Evolutionary conservation across 2,888 invertebrate genomes (phyloP).

Genomic region (Girardia tigrina): DNA sequence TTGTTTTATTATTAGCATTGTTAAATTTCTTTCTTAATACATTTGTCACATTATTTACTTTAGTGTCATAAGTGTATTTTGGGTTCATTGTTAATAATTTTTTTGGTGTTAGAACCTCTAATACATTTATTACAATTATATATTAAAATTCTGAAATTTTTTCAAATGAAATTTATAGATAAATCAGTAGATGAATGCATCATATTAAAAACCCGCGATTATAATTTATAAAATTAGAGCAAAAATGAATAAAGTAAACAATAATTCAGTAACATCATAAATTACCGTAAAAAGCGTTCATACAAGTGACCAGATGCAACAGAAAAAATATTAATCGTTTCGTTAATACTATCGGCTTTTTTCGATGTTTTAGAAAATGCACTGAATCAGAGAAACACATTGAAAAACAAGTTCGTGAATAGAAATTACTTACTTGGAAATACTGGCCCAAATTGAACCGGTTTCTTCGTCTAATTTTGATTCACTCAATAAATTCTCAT

Average conservation of each 20-base stretch:
- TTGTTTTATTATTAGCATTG: too few relatives aligned
- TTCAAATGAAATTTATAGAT: too few relatives aligned
- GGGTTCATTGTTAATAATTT: too few relatives aligned
- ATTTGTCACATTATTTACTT: too few relatives aligned
- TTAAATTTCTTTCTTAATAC: too few relatives aligned
- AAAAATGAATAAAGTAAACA: background rate
- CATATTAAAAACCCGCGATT: too few relatives aligned
- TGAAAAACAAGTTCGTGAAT: constrained; percentile 34
- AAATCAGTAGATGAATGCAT: too few relatives aligned
- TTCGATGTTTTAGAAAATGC: constrained; percentile 13
- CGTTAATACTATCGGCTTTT: constrained; percentile 45
- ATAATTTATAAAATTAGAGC: too few relatives aligned
- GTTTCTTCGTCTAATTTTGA: constrained; percentile 51
- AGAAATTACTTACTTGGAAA: constrained; percentile 62
- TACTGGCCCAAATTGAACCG: constrained; percentile 71
- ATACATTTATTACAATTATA: too few relatives aligned
- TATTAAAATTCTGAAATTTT: too few relatives aligned
- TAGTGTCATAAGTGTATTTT: too few relatives aligned
- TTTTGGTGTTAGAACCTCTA: too few relatives aligned
- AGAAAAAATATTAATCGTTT: constrained; percentile 88
- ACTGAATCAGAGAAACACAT: background rate
- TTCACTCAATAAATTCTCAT: constrained; percentile 65
- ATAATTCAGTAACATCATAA: background rate
- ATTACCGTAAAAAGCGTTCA: constrained; percentile 65
- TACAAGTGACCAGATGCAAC: constrained; percentile 94